Evolutionary conservation across 2,113 vertebrate species (phyloP), one percentile per base, ranked within the genome.

Genomic region (Cervus canadensis): DNA sequence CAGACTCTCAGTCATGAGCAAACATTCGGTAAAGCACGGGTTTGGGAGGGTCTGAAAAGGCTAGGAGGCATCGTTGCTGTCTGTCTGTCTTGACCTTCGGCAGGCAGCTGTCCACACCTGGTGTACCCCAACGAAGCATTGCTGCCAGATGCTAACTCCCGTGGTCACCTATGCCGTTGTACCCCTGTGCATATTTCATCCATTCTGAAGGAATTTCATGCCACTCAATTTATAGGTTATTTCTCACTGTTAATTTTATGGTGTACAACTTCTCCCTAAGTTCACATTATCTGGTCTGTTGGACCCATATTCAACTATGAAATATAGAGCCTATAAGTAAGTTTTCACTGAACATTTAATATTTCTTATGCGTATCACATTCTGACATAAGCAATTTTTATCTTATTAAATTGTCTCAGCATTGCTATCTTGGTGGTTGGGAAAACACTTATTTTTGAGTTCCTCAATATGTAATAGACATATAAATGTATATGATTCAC

Each of bases 381-480:
- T 76, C 40, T 91, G 48, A 93, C 45, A 71, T 78, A 45, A 59
- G 36, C 62, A 71, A n/a, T 91, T 54, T 87, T 82, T 71, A 50
- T 85, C 43, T 48, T 71, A 28, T 81, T 79, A 87, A 87, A 40
- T 57, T 71, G 30, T 87, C 64, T 89, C 89, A 26, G 71, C 48
- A 67, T 86, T 71, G 43, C 4, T 82, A 59, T 26, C 12, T 30
- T 48, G 71, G 45, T 54, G 79, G 43, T 93, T 93, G 30, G 59
- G 25, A 83, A 97, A 83, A 56, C 14, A 62, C 62, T 91, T 91
- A 71, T 59, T 97, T 94, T 85, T 88, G 16, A 96, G 21, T 43
- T 84, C 25, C 25, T 81, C n/a, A 90, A 26, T 67, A 79, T 74
- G 10, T 62, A 83, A n/a, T 56, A 30, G 60, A 74, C 25, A n/a